Evolutionary conservation across 2,113 vertebrate species (phyloP), one percentile per base, ranked within the genome.

Genomic region (Mesitornis unicolor): DNA sequence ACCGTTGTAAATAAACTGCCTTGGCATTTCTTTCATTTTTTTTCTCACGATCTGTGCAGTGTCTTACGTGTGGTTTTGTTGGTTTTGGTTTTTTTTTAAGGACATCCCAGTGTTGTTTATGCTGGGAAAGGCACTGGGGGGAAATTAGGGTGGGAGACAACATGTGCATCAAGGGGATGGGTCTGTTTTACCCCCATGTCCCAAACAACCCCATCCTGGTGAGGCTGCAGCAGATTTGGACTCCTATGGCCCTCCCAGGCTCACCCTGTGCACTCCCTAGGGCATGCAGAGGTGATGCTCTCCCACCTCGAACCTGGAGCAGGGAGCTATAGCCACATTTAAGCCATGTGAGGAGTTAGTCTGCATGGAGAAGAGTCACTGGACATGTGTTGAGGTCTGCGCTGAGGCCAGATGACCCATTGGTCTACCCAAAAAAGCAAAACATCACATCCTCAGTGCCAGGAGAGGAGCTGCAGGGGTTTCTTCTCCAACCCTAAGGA

Each of bases 1-100:
- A 88, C 28, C 1, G 69, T 90, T 97, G 95, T 96, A 97, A 97
- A 97, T 97, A 97, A 97, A 96, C 95, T 93, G 95, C 95, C 95
- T 96, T 89, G 94, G 95, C 96, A 71, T 97, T 96, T 94, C 80
- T 90, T 92, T 74, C 2, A 21, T 65, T 96, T 94, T n/a, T 65
- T 96, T 51, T 96, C 95, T 91, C 83, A 70, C 10, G 42, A 42
- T 9, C 56, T 53, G 36, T 21, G 90, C 11, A 6, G n/a, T 8
- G 71, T 56, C 43, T 71, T 21, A 21, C 22, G 38, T 38, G 38
- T 50, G 57, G 10, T 36, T 51, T 38, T 25, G 45, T 45, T 15
- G 54, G 31, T 15, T 63, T 36, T 63, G 31, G 13, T 11, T 20
- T 68, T 82, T 59, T 40, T 15, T 26, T 4, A 1, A 5, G 16